Conservation (phyloP, 2,888 invertebrate species). For the Drosophila niveifrons region DNA sequence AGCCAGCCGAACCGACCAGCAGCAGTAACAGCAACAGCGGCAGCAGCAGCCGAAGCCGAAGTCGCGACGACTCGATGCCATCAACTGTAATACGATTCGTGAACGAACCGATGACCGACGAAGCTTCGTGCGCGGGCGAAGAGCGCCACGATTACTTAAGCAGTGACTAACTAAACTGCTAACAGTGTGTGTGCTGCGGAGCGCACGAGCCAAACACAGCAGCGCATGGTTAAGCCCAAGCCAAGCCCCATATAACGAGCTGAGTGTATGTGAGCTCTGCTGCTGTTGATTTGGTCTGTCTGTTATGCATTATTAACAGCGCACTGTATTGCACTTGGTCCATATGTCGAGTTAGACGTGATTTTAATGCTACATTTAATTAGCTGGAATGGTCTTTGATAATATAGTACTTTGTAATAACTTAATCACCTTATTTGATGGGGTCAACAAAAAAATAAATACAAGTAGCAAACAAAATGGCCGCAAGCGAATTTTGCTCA, state of each 20-base stretch:
- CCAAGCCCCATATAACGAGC: conserved; percentile 55
- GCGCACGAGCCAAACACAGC: conserved; percentile 58
- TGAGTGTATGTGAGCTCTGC: not conserved
- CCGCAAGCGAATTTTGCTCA: conserved; percentile 47
- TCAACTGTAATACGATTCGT: conserved; percentile 60
- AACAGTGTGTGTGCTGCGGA: conserved; percentile 51
- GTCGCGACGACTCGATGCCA: conserved; percentile 42
- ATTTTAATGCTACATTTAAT: conserved; percentile 54
- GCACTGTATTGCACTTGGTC: conserved; percentile 35
- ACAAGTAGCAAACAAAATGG: conserved; percentile 35
- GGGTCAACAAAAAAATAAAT: not conserved
- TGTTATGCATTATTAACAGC: conserved; percentile 58
- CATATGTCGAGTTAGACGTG: conserved; percentile 8
- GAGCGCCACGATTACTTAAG: conserved; percentile 68
- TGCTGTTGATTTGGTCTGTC: conserved; percentile 11
- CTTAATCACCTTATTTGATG: conserved; percentile 26
- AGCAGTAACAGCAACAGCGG: conserved; percentile 30
- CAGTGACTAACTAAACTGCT: conserved; percentile 67
- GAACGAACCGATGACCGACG: not conserved
- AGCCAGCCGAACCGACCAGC: conserved; percentile 51
- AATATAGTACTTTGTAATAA: conserved; percentile 30
- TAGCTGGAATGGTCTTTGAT: conserved; percentile 38
- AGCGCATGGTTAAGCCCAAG: conserved; percentile 25
- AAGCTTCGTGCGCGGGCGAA: conserved; percentile 65
- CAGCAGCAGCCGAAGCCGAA: conserved; percentile 53